Conservation (phyloP, 2,113 vertebrate species). For the Saccopteryx bilineata region DNA sequence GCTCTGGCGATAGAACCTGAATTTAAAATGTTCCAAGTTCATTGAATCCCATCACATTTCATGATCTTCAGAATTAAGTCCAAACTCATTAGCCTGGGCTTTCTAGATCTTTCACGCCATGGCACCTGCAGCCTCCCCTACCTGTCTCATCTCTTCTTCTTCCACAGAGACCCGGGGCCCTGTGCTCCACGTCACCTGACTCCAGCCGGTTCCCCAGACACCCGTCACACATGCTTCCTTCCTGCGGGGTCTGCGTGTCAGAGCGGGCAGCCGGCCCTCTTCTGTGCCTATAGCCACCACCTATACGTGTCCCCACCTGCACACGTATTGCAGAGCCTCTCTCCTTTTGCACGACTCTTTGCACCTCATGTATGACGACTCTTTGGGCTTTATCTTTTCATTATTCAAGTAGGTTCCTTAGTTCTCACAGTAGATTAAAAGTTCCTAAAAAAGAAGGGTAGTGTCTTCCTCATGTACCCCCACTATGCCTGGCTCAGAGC, state of each 20-base stretch:
- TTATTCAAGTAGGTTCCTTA: background rate
- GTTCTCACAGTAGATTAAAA: background rate
- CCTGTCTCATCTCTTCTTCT: background rate
- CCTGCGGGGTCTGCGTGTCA: background rate
- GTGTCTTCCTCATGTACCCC: background rate
- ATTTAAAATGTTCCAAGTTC: background rate
- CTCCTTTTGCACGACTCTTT: background rate
- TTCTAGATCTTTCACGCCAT: background rate
- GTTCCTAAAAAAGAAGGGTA: background rate
- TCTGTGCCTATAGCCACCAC: background rate
- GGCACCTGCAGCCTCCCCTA: background rate
- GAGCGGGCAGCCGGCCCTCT: background rate
- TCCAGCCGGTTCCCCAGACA: background rate
- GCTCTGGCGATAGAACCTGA: background rate
- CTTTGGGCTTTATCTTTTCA: background rate
- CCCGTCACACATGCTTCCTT: background rate
- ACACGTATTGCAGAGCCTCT: background rate
- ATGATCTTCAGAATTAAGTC: background rate
- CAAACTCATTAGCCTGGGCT: background rate
- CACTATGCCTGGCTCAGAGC: background rate
- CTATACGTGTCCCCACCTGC: rapidly evolving
- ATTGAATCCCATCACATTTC: background rate
- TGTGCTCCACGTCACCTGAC: background rate
- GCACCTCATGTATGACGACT: background rate
- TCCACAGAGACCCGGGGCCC: background rate